These are phyloP conservation scores for Babyrousa celebensis DNA, from an alignment of 2,797 vertebrate genomes.

Conservation along the genomic window DNA sequence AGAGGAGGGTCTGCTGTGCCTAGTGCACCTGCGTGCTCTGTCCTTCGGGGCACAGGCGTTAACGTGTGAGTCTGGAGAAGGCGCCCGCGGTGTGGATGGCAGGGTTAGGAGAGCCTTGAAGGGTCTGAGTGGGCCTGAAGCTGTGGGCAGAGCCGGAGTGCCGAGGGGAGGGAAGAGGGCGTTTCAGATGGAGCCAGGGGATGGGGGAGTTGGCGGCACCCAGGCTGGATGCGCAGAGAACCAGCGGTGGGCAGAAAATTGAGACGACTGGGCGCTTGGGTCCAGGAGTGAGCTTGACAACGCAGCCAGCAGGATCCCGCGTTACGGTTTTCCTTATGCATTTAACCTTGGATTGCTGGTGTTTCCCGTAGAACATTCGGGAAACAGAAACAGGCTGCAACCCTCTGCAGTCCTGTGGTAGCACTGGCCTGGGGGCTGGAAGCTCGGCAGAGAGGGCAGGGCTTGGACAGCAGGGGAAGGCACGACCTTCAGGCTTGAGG, in stretches of 20 bases:
- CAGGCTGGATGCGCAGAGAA: not conserved
- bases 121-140: not conserved
- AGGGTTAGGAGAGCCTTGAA: not conserved
- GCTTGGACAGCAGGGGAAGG: not conserved
- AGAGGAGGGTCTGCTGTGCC: accelerated
- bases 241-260: too few relatives aligned
- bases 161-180: accelerated
- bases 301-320: not conserved
- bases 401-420: not conserved
- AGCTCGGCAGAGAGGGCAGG: not conserved
- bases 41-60: not conserved
- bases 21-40: accelerated
- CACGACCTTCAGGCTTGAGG: not conserved
- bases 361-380: not conserved
- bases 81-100: accelerated
- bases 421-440: not conserved
- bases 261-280: not conserved
- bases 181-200: accelerated
- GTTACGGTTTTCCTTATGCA: not conserved
- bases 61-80: too few relatives aligned
- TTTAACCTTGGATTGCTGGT: not conserved
- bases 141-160: not conserved
- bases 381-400: not conserved
- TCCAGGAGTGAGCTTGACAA: not conserved
- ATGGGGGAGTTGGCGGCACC: accelerated